phyloP scores from a whole-genome alignment of 2,797 vertebrate species.

The Potorous gilbertii region DNA sequence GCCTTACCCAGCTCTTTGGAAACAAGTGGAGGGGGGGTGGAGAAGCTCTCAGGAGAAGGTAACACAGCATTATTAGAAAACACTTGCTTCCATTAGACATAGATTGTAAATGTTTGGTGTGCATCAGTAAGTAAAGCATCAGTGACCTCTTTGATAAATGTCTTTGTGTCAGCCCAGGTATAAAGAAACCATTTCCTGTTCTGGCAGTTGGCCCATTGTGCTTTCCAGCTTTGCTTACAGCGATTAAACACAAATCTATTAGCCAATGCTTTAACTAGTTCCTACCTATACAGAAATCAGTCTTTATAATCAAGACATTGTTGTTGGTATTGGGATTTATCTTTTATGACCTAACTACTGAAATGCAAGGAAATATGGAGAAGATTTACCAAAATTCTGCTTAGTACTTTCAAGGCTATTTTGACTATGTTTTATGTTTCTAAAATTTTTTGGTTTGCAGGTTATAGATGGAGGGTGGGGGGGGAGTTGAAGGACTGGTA shows the following conservation, averaged over 20 bases:
- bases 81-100: not conserved
- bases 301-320: not conserved
- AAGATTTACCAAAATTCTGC: not conserved
- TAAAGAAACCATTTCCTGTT: not conserved
- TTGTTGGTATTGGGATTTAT: not conserved
- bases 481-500: not conserved
- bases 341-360: not conserved
- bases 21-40: not conserved
- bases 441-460: not conserved
- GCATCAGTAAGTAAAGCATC: not conserved
- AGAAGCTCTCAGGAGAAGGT: not conserved
- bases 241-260: not conserved
- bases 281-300: not conserved
- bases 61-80: not conserved
- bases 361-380: not conserved
- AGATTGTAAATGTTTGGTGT: not conserved
- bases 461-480: not conserved
- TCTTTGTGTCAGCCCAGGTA: not conserved
- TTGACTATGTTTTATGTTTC: not conserved
- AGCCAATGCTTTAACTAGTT: not conserved
- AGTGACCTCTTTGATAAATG: not conserved
- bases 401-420: not conserved
- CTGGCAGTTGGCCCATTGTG: not conserved
- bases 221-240: not conserved
- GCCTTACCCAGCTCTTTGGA: not conserved